Percentiles rank a stretch among this genome's conserved stretches.
These are phyloP conservation scores for Eupithecia inturbata DNA, from an alignment of 2,888 invertebrate species.

Conservation along the genomic window DNA sequence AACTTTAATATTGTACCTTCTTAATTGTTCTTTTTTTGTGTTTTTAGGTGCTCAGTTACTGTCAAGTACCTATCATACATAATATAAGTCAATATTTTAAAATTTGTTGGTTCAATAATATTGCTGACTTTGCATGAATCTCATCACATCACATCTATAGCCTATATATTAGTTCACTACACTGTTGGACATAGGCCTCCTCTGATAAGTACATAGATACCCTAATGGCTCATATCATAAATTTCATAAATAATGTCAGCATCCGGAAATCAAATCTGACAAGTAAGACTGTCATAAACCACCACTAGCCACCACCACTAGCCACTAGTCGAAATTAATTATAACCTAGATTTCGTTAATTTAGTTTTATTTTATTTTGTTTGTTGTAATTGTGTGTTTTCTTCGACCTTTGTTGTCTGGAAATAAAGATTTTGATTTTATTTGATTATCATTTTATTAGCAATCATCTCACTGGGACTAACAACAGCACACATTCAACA, in stretches of 20 bases:
- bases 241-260: no score
- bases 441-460: constrained; percentile 5
- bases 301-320: no score
- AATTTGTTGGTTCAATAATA: not conserved
- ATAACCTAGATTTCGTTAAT: no score
- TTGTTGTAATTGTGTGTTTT: no score
- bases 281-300: no score
- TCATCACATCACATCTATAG: no score
- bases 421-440: no score
- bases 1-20: not conserved
- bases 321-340: no score
- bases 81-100: not conserved
- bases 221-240: not conserved
- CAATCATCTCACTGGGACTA: not conserved
- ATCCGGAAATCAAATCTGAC: no score
- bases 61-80: not conserved
- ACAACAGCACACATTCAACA: constrained; percentile 54
- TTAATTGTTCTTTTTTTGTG: not conserved
- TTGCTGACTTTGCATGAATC: not conserved
- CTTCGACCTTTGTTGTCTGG: no score
- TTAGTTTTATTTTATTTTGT: no score
- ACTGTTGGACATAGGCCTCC: not conserved
- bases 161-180: not conserved
- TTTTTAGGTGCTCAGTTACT: not conserved
- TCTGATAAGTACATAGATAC: not conserved